Conservation (phyloP, 2,797 vertebrate species). For the Rhinatrema bivittatum region DNA sequence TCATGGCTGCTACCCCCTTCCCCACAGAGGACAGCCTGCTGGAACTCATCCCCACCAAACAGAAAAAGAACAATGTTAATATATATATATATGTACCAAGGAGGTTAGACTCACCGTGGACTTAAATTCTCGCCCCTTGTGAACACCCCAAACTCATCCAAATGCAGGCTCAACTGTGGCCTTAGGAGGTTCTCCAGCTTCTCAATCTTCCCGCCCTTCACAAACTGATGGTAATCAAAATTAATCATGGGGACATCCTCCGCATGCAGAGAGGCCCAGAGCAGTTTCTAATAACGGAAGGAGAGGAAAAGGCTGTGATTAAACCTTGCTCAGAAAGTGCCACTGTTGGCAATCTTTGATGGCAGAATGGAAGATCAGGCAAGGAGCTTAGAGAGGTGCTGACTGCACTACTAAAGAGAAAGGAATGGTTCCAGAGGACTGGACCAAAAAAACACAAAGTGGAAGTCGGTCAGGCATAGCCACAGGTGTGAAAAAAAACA, state of each 20-base stretch:
- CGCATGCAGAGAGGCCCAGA: slow-evolving; percentile 64
- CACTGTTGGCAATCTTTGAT: no score
- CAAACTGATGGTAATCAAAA: slow-evolving; percentile 64
- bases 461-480: no score
- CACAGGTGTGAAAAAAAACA: no score
- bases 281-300: slow-evolving; percentile 49
- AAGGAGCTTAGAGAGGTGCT: background rate
- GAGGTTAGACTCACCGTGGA: slow-evolving; percentile 60
- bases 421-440: no score
- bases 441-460: no score
- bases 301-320: background rate
- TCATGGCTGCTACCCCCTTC: no score
- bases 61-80: no score
- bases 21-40: no score
- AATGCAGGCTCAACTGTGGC: slow-evolving; percentile 58
- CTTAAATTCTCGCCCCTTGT: slow-evolving; percentile 43
- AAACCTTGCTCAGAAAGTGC: no score
- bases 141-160: slow-evolving; percentile 62
- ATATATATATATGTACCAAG: no score
- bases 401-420: fast-evolving
- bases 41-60: no score
- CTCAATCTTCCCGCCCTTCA: slow-evolving; percentile 63
- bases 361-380: no score
- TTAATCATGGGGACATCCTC: slow-evolving; percentile 68
- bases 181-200: slow-evolving; percentile 57